A percentile compares a stretch with the other conserved stretches of the same genome.
Evolutionary conservation across 2,888 invertebrate genomes (phyloP).

Genomic region (Carabus problematicus): DNA sequence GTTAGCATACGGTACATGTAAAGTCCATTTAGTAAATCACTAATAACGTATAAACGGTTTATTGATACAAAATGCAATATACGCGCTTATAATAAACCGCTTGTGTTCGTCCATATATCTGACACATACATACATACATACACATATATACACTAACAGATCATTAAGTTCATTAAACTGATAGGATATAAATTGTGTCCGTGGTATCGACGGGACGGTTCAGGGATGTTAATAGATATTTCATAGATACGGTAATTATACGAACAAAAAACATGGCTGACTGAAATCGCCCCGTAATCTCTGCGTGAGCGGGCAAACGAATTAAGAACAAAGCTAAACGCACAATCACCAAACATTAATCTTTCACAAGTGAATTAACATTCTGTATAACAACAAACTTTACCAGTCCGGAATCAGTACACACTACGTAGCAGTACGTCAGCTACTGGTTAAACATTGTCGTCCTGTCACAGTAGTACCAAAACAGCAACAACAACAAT

Average conservation of each 20-base stretch:
- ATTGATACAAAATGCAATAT: no score
- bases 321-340: constrained; percentile 34
- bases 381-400: constrained; percentile 36
- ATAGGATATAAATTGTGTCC: constrained; percentile 11
- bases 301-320: constrained; percentile 26
- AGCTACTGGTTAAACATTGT: constrained; percentile 23
- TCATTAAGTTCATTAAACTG: constrained; percentile 28
- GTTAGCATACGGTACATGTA: no score
- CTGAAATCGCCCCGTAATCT: constrained; percentile 23
- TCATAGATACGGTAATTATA: constrained; percentile 35
- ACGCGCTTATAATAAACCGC: no score
- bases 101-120: no score
- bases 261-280: constrained; percentile 29
- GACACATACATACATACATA: no score
- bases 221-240: constrained; percentile 39
- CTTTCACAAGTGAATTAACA: constrained; percentile 40
- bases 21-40: no score
- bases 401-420: constrained; percentile 16
- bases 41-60: no score
- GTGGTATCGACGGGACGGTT: not conserved
- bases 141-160: not conserved
- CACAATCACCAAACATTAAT: constrained; percentile 40
- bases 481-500: not conserved
- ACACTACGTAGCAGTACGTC: constrained; percentile 10
- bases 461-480: not conserved